Percentiles rank a stretch among this genome's conserved stretches.
Conservation (phyloP, 2,113 vertebrate genomes). For the Tinamus guttatus region DNA sequence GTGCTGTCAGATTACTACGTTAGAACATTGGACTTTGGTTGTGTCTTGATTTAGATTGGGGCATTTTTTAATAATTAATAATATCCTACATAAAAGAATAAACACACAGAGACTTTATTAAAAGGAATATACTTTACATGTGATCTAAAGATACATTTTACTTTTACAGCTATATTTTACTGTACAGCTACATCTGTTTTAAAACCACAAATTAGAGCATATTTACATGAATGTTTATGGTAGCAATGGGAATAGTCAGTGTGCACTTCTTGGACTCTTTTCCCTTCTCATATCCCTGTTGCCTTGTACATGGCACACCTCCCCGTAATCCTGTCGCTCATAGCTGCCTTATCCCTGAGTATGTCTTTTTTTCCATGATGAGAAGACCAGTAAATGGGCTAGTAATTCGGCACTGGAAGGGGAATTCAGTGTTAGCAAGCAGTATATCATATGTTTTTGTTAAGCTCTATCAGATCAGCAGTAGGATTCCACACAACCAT, state of each 20-base stretch:
- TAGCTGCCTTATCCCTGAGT: background rate
- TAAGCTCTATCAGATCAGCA: background rate
- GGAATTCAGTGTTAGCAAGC: background rate
- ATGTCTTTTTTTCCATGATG: background rate
- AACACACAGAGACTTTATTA: background rate
- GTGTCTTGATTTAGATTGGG: background rate
- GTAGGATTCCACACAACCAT: background rate
- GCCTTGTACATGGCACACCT: background rate
- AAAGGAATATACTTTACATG: background rate
- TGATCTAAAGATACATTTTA: background rate
- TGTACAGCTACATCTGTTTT: background rate
- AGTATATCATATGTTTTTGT: fast-evolving
- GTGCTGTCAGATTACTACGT: background rate
- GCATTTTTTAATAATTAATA: background rate
- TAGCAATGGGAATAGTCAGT: background rate
- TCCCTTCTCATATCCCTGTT: background rate
- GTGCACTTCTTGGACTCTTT: background rate
- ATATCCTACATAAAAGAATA: background rate
- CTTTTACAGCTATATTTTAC: background rate
- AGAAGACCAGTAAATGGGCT: background rate
- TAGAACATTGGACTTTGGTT: background rate
- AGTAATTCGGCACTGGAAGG: background rate
- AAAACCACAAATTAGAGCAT: background rate
- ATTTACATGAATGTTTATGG: background rate
- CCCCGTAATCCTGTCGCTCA: background rate